Evolutionary conservation across 2,888 invertebrate species (phyloP), one percentile per base, ranked within the genome.

Genomic region (Epinotia nisella): DNA sequence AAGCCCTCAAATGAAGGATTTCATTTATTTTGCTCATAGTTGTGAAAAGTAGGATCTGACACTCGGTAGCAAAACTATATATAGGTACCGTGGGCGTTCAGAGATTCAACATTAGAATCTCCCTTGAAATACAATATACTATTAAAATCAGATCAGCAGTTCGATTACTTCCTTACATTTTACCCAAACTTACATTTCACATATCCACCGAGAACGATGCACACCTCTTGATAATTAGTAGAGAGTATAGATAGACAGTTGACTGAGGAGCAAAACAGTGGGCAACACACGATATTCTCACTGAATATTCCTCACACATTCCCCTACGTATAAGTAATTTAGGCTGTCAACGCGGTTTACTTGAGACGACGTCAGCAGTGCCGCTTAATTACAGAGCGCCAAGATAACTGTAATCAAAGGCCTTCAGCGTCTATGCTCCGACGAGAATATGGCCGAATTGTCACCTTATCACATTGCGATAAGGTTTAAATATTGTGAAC

Each of bases 371-470:
- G 70, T 41, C 67, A 60, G 74, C 55, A 69, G 41, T 53, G 75
- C 39, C 55, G 51, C 74, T 75, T 76, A 76, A 76, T 76, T 76
- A 76, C 74, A 70, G 29, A 13, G 64, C 69, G 69, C 71, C 39
- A 41, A 74, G 74, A 73, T 76, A 71, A 70, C 69, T 29, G 73
- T 71, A 74, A 75, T 75, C 76, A 76, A 75, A 70, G 64, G 74
- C 45, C 66, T 71, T 62, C 71, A 59, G 65, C 49, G 39, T 49
- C 58, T 68, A 49, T 68, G 35, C 51, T 51, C 19, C 15, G 29
- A 24, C 45, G n/a, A 41, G 9, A 45, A 17, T 53, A 53, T 19
- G 3, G n/a, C 9, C 29, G 29, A 24, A 10, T 29, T 17, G 15
- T 49, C 17, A n/a, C 29, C 51, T 49, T 64, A 64, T 64, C 11